Evolutionary conservation across 2,797 vertebrate genomes (phyloP).

Genomic region (Hydrocynus forskahlii): DNA sequence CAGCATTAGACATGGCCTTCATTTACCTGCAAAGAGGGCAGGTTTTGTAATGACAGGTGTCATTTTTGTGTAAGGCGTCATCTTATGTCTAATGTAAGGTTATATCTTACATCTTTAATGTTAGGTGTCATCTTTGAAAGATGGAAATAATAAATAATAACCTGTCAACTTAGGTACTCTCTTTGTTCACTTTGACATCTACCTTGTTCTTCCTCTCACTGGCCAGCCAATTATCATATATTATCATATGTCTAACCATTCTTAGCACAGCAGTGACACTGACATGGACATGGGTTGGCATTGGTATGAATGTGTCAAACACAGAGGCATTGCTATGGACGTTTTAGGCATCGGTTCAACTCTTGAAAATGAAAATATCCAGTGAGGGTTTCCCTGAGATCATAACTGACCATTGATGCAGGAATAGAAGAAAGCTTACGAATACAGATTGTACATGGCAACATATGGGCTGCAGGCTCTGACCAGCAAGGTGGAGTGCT

Average conservation of each 20-base stretch:
- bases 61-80: background rate
- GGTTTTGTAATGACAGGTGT: background rate
- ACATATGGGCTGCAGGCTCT: background rate
- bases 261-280: background rate
- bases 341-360: background rate
- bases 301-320: background rate
- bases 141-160: background rate
- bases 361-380: background rate
- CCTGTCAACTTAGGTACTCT: background rate
- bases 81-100: background rate
- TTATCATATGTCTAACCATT: too few relatives aligned
- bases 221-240: too few relatives aligned
- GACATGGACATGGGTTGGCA: background rate
- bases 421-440: background rate
- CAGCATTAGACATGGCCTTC: conserved; percentile 1
- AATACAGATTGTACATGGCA: background rate
- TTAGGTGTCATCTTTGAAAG: background rate
- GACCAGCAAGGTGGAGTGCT: background rate
- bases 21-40: background rate
- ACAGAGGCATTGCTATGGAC: too few relatives aligned
- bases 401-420: background rate
- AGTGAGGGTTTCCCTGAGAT: background rate
- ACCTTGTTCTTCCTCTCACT: background rate
- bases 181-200: background rate
- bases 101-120: background rate